phyloP scores from a whole-genome alignment of 2,113 vertebrate genomes.

The Pandion haliaetus region DNA sequence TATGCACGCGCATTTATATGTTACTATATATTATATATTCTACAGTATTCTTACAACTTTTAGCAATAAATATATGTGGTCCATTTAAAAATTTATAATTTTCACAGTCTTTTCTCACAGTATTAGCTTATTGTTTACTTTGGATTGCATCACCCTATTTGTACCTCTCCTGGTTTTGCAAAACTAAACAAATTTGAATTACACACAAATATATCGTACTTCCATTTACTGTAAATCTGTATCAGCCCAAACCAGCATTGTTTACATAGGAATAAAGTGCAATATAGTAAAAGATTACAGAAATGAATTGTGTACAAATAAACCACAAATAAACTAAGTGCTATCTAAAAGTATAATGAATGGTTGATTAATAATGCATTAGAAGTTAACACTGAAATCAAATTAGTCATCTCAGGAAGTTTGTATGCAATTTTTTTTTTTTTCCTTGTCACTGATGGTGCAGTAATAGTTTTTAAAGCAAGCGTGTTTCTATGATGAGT shows the following conservation, averaged over 20 bases:
- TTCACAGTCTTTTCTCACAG: not conserved
- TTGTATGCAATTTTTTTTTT: slow-evolving; percentile 31
- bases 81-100: not conserved
- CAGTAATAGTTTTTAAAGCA: slow-evolving; percentile 66
- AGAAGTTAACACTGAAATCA: slow-evolving; percentile 73
- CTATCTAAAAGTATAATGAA: slow-evolving; percentile 76
- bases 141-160: not conserved
- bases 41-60: not conserved
- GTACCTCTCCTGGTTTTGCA: not conserved
- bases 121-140: not conserved
- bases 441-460: slow-evolving; percentile 56
- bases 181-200: not conserved
- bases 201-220: not conserved
- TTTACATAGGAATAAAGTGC: slow-evolving; percentile 62
- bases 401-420: slow-evolving; percentile 72
- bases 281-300: slow-evolving; percentile 59
- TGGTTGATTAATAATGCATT: slow-evolving; percentile 77
- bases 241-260: not conserved
- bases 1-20: not conserved
- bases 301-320: slow-evolving; percentile 74
- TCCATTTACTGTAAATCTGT: not conserved
- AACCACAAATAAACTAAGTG: slow-evolving; percentile 67
- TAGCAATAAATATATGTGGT: not conserved
- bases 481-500: slow-evolving; percentile 60
- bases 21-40: not conserved